Evolutionary conservation across 2,888 invertebrate species (phyloP).

Genomic region (Eupithecia subumbrata): DNA sequence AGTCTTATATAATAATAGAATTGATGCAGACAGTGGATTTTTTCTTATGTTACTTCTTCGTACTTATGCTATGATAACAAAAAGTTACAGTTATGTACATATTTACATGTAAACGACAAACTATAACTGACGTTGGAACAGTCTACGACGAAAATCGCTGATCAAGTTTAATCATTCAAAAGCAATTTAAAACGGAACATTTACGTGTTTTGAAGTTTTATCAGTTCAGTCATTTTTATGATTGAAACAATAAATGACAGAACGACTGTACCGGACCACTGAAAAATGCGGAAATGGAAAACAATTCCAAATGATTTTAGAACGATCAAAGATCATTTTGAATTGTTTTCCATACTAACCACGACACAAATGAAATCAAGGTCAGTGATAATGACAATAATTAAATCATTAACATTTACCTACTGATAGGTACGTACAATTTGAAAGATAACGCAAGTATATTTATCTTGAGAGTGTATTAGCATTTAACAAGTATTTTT

Average conservation of each 20-base stretch:
- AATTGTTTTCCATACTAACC: background rate
- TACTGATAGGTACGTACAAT: background rate
- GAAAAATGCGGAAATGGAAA: background rate
- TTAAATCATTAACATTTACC: background rate
- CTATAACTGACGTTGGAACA: too few relatives aligned
- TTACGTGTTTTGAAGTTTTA: too few relatives aligned
- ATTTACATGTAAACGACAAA: too few relatives aligned
- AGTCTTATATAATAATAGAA: too few relatives aligned
- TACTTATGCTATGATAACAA: too few relatives aligned
- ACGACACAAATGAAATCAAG: background rate
- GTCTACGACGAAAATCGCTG: too few relatives aligned
- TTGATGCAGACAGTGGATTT: too few relatives aligned
- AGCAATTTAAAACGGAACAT: too few relatives aligned
- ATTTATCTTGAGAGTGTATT: constrained; percentile 3
- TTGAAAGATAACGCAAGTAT: background rate
- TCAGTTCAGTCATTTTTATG: too few relatives aligned
- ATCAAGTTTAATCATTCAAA: background rate
- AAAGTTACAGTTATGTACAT: too few relatives aligned
- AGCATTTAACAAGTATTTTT: background rate
- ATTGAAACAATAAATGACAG: background rate
- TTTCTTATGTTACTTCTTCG: too few relatives aligned
- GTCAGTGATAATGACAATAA: background rate
- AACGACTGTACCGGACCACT: background rate
- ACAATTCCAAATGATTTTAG: background rate
- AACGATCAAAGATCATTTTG: background rate